A percentile compares a stretch with the other conserved stretches of the same genome.
phyloP scores from a whole-genome alignment of 2,113 vertebrate species.

The Dipodomys stephensi region DNA sequence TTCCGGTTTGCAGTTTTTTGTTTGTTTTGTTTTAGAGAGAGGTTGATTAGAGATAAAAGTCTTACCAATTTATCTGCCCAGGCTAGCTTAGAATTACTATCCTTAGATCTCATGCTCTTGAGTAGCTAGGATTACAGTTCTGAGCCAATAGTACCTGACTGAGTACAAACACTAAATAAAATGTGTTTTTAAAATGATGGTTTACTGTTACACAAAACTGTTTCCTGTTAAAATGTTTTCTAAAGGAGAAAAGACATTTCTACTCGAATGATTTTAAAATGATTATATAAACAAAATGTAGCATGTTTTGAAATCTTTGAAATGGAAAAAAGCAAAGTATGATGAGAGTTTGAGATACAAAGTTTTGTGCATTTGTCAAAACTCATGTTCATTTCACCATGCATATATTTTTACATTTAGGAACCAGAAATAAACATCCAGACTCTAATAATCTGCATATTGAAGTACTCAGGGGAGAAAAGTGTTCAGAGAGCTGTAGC shows the following conservation, averaged over 20 bases:
- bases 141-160: not conserved
- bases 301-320: conserved; percentile 49
- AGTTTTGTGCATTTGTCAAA: conserved; percentile 21
- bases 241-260: conserved; percentile 40
- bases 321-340: conserved; percentile 40
- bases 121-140: too few species aligned
- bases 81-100: too few species aligned
- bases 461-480: not conserved
- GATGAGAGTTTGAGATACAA: not conserved
- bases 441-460: not conserved
- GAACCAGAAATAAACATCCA: conserved; percentile 45
- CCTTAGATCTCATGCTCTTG: too few species aligned
- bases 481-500: not conserved
- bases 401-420: conserved; percentile 15
- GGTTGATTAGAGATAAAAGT: too few species aligned
- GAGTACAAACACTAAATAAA: not conserved
- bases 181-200: conserved; percentile 20
- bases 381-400: not conserved
- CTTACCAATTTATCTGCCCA: too few species aligned
- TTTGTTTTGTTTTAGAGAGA: too few species aligned
- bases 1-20: too few species aligned
- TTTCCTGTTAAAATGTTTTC: conserved; percentile 40
- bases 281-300: conserved; percentile 57
- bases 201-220: conserved; percentile 20
- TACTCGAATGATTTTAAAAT: conserved; percentile 20